Percentiles rank a stretch among this genome's conserved stretches.
These are phyloP conservation scores for Heliconius nattereri DNA, from an alignment of 1,140 invertebrate species.

Conservation along the genomic window DNA sequence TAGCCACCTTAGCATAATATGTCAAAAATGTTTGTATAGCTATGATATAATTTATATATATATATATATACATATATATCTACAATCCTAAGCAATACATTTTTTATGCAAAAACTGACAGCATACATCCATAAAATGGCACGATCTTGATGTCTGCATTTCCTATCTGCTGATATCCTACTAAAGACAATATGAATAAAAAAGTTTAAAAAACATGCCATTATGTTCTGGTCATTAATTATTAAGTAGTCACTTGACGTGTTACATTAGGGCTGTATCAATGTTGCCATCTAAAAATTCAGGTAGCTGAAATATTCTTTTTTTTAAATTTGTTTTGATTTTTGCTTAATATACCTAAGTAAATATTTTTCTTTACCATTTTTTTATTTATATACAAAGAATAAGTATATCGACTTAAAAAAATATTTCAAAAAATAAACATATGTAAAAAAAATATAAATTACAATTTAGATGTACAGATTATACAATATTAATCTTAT, in stretches of 20 bases:
- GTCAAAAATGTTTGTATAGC: neutral
- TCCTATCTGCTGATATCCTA: slow-evolving; percentile 45
- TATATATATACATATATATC: too few relatives aligned
- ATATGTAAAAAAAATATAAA: neutral
- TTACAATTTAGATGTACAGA: neutral
- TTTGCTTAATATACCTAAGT: too few relatives aligned
- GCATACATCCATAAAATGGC: slow-evolving; percentile 64
- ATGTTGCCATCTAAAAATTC: slow-evolving; percentile 44
- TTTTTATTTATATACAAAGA: too few relatives aligned
- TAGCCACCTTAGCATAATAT: neutral
- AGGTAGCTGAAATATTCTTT: slow-evolving; percentile 35
- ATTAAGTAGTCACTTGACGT: slow-evolving; percentile 48
- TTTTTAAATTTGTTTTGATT: neutral
- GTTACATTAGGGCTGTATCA: slow-evolving; percentile 38
- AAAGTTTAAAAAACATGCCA: slow-evolving; percentile 52
- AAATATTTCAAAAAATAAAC: too few relatives aligned
- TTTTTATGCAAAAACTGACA: slow-evolving; percentile 62
- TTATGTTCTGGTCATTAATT: slow-evolving; percentile 72
- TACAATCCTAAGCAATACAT: neutral
- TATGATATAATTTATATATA: too few relatives aligned
- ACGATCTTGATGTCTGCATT: slow-evolving; percentile 70
- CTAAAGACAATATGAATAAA: slow-evolving; percentile 39
- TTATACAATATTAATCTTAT: neutral
- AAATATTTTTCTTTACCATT: neutral
- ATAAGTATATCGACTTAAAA: too few relatives aligned